A percentile compares a stretch with the other conserved stretches of the same genome.
Conservation (phyloP, 53 echinoderm and acorn worm species). For the Zoroaster sp. region DNA sequence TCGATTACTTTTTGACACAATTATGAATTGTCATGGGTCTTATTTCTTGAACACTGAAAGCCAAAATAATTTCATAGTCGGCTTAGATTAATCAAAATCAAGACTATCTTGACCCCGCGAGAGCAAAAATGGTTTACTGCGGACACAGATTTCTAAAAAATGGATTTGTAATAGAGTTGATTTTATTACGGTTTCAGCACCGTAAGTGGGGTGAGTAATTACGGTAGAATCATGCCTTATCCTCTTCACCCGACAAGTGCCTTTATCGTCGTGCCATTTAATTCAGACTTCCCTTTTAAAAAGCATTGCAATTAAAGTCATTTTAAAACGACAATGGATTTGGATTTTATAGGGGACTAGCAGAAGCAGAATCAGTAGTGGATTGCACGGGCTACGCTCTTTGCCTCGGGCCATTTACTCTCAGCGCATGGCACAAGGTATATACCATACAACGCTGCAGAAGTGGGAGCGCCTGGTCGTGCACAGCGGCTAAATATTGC, state of each 20-base stretch:
- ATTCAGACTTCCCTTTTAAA: slow-evolving; percentile 46
- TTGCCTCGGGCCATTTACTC: neutral
- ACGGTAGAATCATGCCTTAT: neutral
- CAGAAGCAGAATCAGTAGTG: slow-evolving; percentile 6
- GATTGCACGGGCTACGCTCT: slow-evolving; percentile 24
- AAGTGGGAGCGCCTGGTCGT: neutral
- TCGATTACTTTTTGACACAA: slow-evolving; percentile 10
- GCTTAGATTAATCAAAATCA: slow-evolving; percentile 13
- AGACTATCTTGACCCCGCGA: slow-evolving; percentile 2
- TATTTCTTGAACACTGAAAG: neutral
- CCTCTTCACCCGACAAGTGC: neutral
- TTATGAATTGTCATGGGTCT: neutral
- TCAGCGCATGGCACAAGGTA: neutral
- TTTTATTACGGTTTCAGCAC: neutral
- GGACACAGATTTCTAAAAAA: neutral
- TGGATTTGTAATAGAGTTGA: slow-evolving; percentile 15
- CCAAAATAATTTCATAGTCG: slow-evolving; percentile 5
- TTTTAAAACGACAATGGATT: slow-evolving; percentile 62
- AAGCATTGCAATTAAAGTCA: slow-evolving; percentile 60
- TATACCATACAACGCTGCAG: neutral
- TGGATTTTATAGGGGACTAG: slow-evolving; percentile 31
- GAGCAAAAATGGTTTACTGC: slow-evolving; percentile 4
- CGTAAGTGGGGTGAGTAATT: slow-evolving; percentile 47
- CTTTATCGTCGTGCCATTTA: neutral
- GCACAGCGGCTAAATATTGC: slow-evolving; percentile 17